Conservation (phyloP, 2,888 invertebrate species). For the Heliconius ethilla region DNA sequence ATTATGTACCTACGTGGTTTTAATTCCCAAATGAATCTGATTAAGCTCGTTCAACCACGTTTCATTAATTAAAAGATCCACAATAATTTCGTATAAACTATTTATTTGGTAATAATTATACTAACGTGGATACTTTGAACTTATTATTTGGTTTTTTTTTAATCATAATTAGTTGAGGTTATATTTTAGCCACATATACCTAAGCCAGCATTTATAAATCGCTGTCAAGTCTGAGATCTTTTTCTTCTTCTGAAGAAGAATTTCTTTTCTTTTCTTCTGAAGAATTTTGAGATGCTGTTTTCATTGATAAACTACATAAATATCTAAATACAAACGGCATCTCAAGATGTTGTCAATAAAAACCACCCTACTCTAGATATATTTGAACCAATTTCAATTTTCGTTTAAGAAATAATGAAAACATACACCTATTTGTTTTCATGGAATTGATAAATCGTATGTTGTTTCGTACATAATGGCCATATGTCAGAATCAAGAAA, state of each 20-base stretch:
- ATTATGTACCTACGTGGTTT: conserved; percentile 18
- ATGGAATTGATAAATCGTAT: background rate
- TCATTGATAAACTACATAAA: too few relatives aligned
- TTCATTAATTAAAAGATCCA: conserved; percentile 25
- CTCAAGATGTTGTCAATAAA: too few relatives aligned
- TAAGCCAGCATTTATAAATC: too few relatives aligned
- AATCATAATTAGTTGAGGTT: background rate
- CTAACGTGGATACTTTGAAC: background rate
- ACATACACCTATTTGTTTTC: background rate
- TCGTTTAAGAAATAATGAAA: background rate
- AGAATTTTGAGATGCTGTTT: too few relatives aligned
- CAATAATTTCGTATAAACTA: background rate
- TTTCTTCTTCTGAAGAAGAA: too few relatives aligned
- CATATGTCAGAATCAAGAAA: conserved; percentile 59
- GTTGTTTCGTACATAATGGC: conserved; percentile 47
- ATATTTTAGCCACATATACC: too few relatives aligned
- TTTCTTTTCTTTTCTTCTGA: too few relatives aligned
- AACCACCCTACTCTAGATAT: background rate
- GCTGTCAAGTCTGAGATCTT: too few relatives aligned
- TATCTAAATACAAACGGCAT: too few relatives aligned
- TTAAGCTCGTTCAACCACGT: conserved; percentile 7
- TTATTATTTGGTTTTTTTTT: background rate
- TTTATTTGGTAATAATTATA: background rate
- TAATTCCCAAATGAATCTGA: conserved; percentile 30
- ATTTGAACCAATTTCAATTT: too few relatives aligned